Evolutionary conservation across 2,113 vertebrate species (phyloP), one percentile per base, ranked within the genome.

Genomic region (Neomonachus schauinslandi): DNA sequence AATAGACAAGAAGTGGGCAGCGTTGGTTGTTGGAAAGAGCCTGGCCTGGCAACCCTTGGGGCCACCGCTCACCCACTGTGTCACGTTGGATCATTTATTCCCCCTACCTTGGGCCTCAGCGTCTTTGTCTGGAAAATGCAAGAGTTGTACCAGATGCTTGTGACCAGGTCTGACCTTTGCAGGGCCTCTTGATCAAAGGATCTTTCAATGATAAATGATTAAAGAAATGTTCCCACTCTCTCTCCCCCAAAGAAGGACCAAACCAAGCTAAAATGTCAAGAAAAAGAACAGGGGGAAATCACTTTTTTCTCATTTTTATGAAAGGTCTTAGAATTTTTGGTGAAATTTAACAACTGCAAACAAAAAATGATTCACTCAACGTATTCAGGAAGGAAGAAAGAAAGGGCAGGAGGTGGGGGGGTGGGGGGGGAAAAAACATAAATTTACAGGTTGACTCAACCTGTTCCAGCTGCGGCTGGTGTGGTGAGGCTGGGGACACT

Each of bases 401-500:
- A 82, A 77, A 67, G 22, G 19, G 21, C 13, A 3, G 11, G 21
- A 2, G 14, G 55, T 24, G 3, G 57, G 36, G 2, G 21, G 12
- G 14, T 0, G 4, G 31, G 13, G 36, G 21, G 16, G 12, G 42
- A 13, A 24, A 61, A 49, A 61, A 28, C 46, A 16, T 15, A 83
- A 33, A 96, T 87, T 53, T 89, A 69, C 71, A 96, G 96, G 92
- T 96, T 76, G 89, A 85, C 22, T 80, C 83, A 28, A 90, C 83
- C 90, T 74, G 80, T 67, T 96, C 77, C 84, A 36, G 65, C 87
- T 6, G 94, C 90, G 92, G 89, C 94, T 96, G 97, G 91, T 7
- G 33, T 28, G n/a, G 63, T 26, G 74, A 89, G n/a, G 69, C 80
- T 65, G 65, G 71, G 51, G 98, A 98, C 98, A 98, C 98, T 98